phyloP scores from a whole-genome alignment of 2,797 vertebrate genomes.

The Cyclura pinguis region DNA sequence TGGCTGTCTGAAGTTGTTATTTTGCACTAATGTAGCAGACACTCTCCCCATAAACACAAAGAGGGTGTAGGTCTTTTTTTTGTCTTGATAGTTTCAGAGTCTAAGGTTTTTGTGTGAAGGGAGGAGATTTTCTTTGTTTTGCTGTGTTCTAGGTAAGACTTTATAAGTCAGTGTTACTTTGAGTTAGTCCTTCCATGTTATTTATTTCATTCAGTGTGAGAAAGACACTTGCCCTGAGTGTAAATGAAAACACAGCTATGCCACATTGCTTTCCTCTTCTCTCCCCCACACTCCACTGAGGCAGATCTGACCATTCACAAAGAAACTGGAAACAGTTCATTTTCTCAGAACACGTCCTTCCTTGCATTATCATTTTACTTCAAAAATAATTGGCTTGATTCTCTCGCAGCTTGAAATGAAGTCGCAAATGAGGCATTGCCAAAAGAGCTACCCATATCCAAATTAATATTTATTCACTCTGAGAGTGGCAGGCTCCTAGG shows the following conservation, averaged over 20 bases:
- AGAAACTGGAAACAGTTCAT: conserved; percentile 21
- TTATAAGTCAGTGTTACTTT: conserved; percentile 23
- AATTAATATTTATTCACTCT: conserved; percentile 52
- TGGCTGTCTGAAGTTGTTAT: conserved; percentile 74
- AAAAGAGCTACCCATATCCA: conserved; percentile 37
- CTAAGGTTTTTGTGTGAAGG: conserved; percentile 37
- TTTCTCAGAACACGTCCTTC: conserved; percentile 36
- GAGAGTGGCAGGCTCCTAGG: conserved; percentile 35
- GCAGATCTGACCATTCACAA: conserved; percentile 48
- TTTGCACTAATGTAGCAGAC: conserved; percentile 71
- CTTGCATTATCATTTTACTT: conserved; percentile 31
- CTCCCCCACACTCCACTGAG: conserved; percentile 43
- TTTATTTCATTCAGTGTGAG: conserved; percentile 40
- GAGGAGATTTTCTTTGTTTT: not conserved
- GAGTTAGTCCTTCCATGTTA: conserved; percentile 37
- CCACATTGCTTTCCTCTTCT: conserved; percentile 6
- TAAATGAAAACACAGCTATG: conserved; percentile 48
- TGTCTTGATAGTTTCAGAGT: conserved; percentile 48
- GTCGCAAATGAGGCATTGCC: conserved; percentile 48
- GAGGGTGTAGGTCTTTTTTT: conserved; percentile 65
- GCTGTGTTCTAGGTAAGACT: conserved; percentile 2
- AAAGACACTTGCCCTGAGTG: conserved; percentile 8
- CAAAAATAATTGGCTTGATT: conserved; percentile 46
- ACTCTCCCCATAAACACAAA: conserved; percentile 67
- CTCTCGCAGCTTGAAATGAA: conserved; percentile 42